Conservation (phyloP, 2,797 vertebrate species). For the Gallinago solitaria region DNA sequence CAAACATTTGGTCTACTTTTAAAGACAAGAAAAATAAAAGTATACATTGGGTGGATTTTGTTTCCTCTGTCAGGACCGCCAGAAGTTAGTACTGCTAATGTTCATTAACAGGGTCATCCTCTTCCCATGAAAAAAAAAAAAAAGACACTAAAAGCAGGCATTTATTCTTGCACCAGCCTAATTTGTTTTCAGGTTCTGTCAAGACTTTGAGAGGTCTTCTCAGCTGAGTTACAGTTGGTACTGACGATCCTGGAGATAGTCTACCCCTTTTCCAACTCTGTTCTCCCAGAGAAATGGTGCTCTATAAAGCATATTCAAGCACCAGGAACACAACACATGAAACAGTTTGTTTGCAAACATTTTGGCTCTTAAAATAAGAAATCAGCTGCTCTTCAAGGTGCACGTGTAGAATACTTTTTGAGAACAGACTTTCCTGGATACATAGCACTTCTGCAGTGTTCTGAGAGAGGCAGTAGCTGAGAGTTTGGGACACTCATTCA, state of each 20-base stretch:
- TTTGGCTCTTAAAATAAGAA: background rate
- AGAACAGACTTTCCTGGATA: background rate
- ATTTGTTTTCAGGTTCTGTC: background rate
- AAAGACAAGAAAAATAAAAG: background rate
- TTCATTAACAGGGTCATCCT: background rate
- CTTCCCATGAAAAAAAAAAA: fast-evolving
- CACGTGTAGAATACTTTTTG: background rate
- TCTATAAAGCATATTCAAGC: background rate
- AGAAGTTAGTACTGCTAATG: background rate
- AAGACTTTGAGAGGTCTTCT: background rate
- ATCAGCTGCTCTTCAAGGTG: background rate
- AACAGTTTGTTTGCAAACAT: background rate
- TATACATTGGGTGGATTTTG: background rate
- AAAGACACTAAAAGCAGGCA: background rate
- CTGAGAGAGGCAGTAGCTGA: background rate
- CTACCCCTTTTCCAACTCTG: background rate
- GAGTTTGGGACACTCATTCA: background rate
- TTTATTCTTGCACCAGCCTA: background rate
- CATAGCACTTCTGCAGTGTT: background rate
- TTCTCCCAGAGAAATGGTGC: background rate
- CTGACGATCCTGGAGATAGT: background rate
- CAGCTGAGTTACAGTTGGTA: background rate
- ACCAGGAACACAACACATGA: background rate
- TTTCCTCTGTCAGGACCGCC: background rate
- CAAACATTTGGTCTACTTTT: background rate